Evolutionary conservation across 2,797 vertebrate species (phyloP).

Genomic region (Scomberomorus guttatus): DNA sequence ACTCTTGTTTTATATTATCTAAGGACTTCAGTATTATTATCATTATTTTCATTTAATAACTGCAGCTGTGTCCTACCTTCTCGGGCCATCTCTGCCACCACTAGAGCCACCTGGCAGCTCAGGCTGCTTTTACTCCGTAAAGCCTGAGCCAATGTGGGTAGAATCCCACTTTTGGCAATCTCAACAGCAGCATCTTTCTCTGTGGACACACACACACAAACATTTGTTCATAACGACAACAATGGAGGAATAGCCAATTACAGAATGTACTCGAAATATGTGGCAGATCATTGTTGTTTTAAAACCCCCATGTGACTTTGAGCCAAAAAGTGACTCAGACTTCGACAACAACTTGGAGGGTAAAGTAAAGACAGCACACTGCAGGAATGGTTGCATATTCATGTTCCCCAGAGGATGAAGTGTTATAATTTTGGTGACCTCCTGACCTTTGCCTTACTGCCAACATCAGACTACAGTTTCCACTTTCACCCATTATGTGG

Average conservation of each 20-base stretch:
- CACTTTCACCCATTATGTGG: no score
- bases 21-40: no score
- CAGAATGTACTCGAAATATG: not conserved
- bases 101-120: slow-evolving; percentile 86
- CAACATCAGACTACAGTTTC: no score
- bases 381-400: no score
- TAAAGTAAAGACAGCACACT: no score
- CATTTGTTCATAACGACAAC: not conserved
- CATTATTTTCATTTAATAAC: no score
- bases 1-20: not conserved
- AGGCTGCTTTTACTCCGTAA: slow-evolving; percentile 81
- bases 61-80: slow-evolving; percentile 80
- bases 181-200: slow-evolving; percentile 85
- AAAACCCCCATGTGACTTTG: not conserved
- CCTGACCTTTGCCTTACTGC: no score
- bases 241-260: not conserved
- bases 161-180: slow-evolving; percentile 84
- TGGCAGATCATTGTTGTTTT: not conserved
- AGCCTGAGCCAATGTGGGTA: slow-evolving; percentile 84
- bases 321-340: no score
- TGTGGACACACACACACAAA: slow-evolving; percentile 61
- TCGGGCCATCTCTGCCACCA: slow-evolving; percentile 90
- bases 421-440: no score
- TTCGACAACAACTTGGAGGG: no score
- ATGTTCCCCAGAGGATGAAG: no score